phyloP scores from a whole-genome alignment of 2,113 vertebrate genomes.

The Argyrosomus japonicus region DNA sequence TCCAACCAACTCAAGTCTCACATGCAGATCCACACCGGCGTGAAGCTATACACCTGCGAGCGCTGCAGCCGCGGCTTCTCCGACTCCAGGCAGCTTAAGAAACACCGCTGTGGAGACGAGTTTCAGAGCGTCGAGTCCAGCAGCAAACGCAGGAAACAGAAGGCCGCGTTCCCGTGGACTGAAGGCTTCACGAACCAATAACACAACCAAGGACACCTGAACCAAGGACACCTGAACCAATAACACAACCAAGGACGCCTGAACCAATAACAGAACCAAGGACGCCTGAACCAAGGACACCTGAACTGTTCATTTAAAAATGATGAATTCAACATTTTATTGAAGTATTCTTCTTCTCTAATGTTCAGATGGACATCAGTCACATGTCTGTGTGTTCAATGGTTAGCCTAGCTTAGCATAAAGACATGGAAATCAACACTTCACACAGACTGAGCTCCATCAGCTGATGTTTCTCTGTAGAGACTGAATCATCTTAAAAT shows the following conservation, averaged over 20 bases:
- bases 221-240: neutral
- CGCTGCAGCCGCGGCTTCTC: constrained; percentile 74
- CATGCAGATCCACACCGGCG: constrained; percentile 80
- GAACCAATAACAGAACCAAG: neutral
- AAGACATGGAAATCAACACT: neutral
- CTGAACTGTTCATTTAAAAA: too few species aligned
- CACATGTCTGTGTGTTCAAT: neutral
- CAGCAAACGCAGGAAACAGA: constrained; percentile 24
- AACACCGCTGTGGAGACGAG: constrained; percentile 67
- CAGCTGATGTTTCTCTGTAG: too few species aligned
- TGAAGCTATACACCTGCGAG: constrained; percentile 74
- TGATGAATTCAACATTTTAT: too few species aligned
- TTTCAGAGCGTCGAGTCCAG: neutral
- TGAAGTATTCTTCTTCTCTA: neutral
- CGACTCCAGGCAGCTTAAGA: constrained; percentile 79
- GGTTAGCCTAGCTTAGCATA: neutral
- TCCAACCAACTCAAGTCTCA: constrained; percentile 80
- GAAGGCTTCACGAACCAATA: constrained; percentile 28
- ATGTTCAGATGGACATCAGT: neutral
- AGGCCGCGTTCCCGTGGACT: constrained; percentile 33
- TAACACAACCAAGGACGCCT: neutral
- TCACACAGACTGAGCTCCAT: too few species aligned
- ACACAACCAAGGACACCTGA: neutral
- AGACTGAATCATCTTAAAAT: too few species aligned
- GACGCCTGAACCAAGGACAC: too few species aligned